Evolutionary conservation across 2,888 invertebrate genomes (phyloP).

Genomic region (Isoperla grammatica): DNA sequence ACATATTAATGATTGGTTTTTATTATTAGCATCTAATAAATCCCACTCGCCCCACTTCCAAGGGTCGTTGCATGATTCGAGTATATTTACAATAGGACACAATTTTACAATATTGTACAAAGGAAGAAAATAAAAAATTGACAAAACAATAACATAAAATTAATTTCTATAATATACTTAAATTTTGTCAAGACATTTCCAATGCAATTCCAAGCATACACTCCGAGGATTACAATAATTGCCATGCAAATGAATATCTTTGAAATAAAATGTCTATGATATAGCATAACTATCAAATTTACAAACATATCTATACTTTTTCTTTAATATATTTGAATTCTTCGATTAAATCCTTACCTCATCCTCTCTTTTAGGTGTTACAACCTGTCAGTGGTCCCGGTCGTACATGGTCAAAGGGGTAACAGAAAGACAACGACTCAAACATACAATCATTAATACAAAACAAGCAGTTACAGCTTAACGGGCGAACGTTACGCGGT

Average conservation of each 20-base stretch:
- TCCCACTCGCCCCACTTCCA: constrained; percentile 8
- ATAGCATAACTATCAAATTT: constrained; percentile 11
- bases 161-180: constrained; percentile 8
- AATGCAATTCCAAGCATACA: constrained; percentile 16
- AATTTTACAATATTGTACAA: constrained; percentile 26
- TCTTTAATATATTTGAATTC: constrained; percentile 1
- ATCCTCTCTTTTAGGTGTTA: constrained; percentile 19
- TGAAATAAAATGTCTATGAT: no score
- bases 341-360: constrained; percentile 5
- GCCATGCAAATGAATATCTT: no score
- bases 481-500: no score
- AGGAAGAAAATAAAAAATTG: constrained; percentile 21
- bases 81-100: constrained; percentile 24
- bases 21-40: no score
- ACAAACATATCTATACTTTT: constrained; percentile 10
- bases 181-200: constrained; percentile 19
- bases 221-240: background rate
- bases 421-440: constrained; percentile 5
- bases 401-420: constrained; percentile 21
- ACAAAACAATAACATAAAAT: constrained; percentile 16
- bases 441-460: background rate
- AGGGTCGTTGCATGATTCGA: constrained; percentile 7
- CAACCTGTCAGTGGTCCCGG: constrained; percentile 23
- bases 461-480: no score
- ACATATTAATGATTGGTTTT: no score